Base-by-base conservation (phyloP, 2,888 invertebrate genomes). In the Chaitophorus viminalis region DNA sequence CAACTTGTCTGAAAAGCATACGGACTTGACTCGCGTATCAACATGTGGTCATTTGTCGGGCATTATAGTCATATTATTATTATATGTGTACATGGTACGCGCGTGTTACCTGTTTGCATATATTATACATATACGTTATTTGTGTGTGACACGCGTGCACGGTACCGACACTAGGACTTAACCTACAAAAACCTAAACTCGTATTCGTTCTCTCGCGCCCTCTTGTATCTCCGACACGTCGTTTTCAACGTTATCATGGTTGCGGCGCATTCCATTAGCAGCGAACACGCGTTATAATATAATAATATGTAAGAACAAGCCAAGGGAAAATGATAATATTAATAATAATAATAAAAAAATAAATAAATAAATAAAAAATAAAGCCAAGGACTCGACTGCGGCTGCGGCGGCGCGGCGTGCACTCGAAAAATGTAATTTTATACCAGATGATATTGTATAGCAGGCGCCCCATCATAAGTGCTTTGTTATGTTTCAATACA, bases 401-500 rank as follows among this genome's bases (percentile, higher is more conserved):
- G n/a, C n/a, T n/a, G n/a, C n/a, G n/a, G 52, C 25, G 33, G 25
- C 33, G n/a, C 74, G 72, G 72, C 21, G 29, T 21, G 31, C 54
- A 46, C n/a, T 21, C 29, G 76, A 46, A 36, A 79, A 79, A 79
- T 17, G 65, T 79, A 79, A 79, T 79, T 65, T 46, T 68, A 36
- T 25, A 17, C 36, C 74, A 8, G n/a, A 33, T n/a, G 77, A 77
- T 68, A n/a, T n/a, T n/a, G n/a, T n/a, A 68, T 85, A 68, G 46
- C 84, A 46, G 76, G 76, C 84, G 84, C 77, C 77, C 85, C 77
- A 78, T 78, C 6, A 5, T 86, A 86, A 86, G 86, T 86, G 86
- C 86, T 86, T 86, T 86, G 86, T 86, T 86, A 72, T 86, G 86
- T 86, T 78, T 78, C 77, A 52, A 78, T 78, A 86, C 78, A 70